Percentiles rank a stretch among this genome's conserved stretches.
Evolutionary conservation across 2,113 vertebrate species (phyloP).

Genomic region (Melanocharis versteri): DNA sequence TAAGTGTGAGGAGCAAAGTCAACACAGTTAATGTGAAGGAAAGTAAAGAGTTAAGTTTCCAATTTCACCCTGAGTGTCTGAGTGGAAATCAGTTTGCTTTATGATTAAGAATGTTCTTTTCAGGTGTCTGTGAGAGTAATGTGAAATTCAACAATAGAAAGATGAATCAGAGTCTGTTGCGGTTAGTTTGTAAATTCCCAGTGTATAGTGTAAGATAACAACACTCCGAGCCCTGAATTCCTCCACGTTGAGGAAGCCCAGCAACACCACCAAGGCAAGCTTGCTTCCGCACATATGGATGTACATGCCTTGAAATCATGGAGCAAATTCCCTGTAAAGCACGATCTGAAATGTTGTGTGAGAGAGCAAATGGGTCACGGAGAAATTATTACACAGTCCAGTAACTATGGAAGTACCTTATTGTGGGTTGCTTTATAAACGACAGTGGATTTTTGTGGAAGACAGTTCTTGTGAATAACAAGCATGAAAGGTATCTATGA

Average conservation of each 20-base stretch:
- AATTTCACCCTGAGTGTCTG: background rate
- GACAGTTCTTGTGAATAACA: background rate
- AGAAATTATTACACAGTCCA: accelerated
- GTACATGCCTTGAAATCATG: background rate
- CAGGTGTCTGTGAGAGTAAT: slow-evolving; percentile 62
- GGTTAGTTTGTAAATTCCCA: slow-evolving; percentile 65
- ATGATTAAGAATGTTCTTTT: slow-evolving; percentile 33
- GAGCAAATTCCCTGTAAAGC: background rate
- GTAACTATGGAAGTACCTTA: background rate
- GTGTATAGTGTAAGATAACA: background rate
- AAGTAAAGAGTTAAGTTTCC: slow-evolving; percentile 20
- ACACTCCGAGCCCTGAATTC: background rate
- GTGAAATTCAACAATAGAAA: slow-evolving; percentile 24
- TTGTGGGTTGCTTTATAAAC: background rate
- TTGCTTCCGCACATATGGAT: background rate
- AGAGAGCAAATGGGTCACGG: background rate
- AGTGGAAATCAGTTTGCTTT: slow-evolving; percentile 1
- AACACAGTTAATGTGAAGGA: background rate
- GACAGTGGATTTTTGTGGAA: background rate
- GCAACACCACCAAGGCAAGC: background rate
- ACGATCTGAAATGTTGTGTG: background rate
- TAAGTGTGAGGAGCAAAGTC: background rate
- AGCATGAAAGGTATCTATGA: background rate
- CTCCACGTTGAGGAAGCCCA: background rate
- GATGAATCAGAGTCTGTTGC: slow-evolving; percentile 66